These are phyloP conservation scores for Spea bombifrons DNA, from an alignment of 2,113 vertebrate species.

Conservation along the genomic window DNA sequence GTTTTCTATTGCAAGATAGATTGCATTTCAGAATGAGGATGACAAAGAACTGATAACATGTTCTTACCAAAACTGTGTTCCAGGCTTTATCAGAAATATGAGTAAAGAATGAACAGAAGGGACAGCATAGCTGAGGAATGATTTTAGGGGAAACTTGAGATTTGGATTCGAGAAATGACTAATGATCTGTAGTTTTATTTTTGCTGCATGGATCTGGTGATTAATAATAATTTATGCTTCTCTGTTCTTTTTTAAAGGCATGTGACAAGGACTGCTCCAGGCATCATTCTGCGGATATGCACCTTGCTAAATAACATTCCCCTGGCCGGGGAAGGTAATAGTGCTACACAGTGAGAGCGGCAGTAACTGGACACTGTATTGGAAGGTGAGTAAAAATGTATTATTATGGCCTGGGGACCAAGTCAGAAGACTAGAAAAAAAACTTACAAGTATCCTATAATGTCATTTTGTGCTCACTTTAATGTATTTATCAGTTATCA, in stretches of 20 bases:
- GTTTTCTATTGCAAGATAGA: too few species aligned
- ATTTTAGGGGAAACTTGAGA: background rate
- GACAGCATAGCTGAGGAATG: too few species aligned
- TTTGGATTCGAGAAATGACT: constrained; percentile 12
- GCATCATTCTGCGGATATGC: background rate
- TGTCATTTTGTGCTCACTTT: too few species aligned
- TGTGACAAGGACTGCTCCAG: constrained; percentile 3
- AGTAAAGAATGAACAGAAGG: background rate
- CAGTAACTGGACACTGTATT: background rate
- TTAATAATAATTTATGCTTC: constrained; percentile 9
- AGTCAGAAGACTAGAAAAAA: too few species aligned
- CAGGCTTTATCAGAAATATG: background rate
- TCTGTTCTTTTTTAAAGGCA: background rate
- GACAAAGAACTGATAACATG: background rate
- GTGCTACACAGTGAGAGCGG: background rate
- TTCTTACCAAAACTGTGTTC: background rate
- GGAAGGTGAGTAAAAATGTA: constrained; percentile 9
- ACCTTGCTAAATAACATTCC: background rate
- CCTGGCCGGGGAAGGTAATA: background rate
- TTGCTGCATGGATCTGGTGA: constrained; percentile 8
- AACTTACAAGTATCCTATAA: too few species aligned
- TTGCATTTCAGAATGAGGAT: too few species aligned
- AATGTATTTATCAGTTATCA: too few species aligned
- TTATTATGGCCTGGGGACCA: too few species aligned
- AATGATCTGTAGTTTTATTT: background rate